Conservation (phyloP, 2,888 invertebrate species). For the Cotesia congregata region DNA sequence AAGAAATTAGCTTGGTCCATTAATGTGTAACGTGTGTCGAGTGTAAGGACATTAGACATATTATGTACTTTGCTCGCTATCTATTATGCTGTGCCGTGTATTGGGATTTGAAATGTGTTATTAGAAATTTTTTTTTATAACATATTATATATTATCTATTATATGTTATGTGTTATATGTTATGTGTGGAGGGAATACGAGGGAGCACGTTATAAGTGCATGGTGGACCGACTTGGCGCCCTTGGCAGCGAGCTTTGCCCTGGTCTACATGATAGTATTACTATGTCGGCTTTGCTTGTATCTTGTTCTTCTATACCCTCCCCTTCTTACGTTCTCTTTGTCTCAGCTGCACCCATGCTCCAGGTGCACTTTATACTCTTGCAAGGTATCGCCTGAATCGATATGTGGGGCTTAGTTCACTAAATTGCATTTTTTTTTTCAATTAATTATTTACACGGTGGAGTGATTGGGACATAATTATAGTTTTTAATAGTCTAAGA, state of each 20-base stretch:
- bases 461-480: no score
- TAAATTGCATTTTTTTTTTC: no score
- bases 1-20: not conserved
- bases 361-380: not conserved
- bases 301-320: constrained; percentile 1
- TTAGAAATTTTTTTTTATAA: not conserved
- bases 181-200: constrained; percentile 6
- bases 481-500: no score
- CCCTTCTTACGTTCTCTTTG: constrained; percentile 29
- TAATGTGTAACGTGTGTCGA: not conserved
- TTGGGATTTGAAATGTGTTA: no score
- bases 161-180: not conserved
- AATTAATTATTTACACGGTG: no score
- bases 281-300: constrained; percentile 4
- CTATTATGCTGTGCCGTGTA: no score
- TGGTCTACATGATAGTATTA: constrained; percentile 39
- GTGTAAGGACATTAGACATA: not conserved
- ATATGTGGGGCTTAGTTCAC: no score
- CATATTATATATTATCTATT: constrained; percentile 2
- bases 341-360: constrained; percentile 22
- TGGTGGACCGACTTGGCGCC: constrained; percentile 55
- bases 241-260: constrained; percentile 60
- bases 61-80: not conserved
- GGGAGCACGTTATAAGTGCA: constrained; percentile 21
- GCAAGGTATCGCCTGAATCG: no score